Percentiles rank a stretch among this genome's conserved stretches.
Conservation (phyloP, 1,140 invertebrate species). For the Acromyrmex heyeri region DNA sequence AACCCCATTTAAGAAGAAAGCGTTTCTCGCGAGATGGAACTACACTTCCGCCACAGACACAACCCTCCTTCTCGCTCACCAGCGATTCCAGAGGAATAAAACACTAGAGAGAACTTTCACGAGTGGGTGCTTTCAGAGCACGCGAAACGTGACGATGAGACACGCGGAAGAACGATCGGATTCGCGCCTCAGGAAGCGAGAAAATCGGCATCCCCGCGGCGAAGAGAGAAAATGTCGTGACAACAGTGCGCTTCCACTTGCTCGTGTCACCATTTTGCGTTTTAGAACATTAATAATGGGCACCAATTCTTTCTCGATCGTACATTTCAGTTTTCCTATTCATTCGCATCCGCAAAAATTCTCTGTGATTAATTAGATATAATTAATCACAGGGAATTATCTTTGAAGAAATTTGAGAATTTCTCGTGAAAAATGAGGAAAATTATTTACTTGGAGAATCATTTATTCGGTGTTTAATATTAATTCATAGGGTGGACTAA, state of each 20-base stretch:
- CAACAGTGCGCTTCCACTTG: not conserved
- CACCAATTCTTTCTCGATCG: not conserved
- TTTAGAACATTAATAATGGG: conserved; percentile 19
- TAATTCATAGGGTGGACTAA: too few relatives aligned
- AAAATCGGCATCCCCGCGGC: conserved; percentile 45
- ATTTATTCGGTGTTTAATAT: not conserved
- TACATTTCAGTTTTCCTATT: not conserved
- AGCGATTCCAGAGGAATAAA: conserved; percentile 36
- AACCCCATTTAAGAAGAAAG: conserved; percentile 12
- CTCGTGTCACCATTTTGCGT: not conserved
- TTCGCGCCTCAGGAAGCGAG: conserved; percentile 1
- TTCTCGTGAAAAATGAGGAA: not conserved
- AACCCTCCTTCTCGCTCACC: not conserved
- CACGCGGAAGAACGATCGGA: conserved; percentile 27
- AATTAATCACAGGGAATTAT: not conserved
- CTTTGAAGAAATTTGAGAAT: not conserved
- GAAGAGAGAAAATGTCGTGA: conserved; percentile 10
- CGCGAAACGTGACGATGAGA: conserved; percentile 15
- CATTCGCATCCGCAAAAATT: not conserved
- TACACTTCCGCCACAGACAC: not conserved
- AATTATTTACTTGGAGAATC: not conserved
- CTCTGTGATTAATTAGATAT: not conserved
- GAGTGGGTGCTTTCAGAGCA: conserved; percentile 43
- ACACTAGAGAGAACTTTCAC: conserved; percentile 44
- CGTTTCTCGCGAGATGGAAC: conserved; percentile 23